Percentiles rank a stretch among this genome's conserved stretches.
Conservation (phyloP, 1,140 invertebrate genomes). For the Anoplolepis gracilipes region DNA sequence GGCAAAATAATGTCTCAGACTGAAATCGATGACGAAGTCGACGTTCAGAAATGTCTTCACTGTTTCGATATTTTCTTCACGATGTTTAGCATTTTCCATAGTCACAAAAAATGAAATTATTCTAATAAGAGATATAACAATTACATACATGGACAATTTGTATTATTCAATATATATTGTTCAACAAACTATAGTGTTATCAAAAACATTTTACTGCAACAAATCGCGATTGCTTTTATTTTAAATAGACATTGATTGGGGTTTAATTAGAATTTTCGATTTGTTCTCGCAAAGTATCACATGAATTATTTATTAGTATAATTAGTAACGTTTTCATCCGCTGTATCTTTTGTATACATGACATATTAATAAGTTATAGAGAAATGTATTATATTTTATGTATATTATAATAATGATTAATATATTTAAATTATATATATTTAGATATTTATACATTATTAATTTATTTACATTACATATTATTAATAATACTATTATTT, state of each 20-base stretch:
- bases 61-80: conserved; percentile 8
- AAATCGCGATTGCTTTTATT: not conserved
- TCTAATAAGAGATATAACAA: not conserved
- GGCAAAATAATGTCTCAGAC: conserved; percentile 40
- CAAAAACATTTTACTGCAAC: not conserved
- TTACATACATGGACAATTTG: not conserved
- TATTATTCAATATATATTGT: too few relatives aligned
- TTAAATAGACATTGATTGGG: not conserved
- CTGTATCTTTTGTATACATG: too few relatives aligned
- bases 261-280: not conserved
- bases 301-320: conserved; percentile 31
- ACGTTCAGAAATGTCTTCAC: not conserved
- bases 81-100: not conserved
- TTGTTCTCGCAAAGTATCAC: not conserved
- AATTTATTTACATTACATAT: not conserved
- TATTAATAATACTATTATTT: not conserved
- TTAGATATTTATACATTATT: not conserved
- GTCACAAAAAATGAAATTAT: not conserved
- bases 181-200: not conserved
- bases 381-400: not conserved
- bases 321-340: not conserved
- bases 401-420: not conserved
- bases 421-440: not conserved
- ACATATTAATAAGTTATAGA: not conserved
- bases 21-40: not conserved